Base-by-base conservation (phyloP, 1,140 invertebrate species). In the Ostrea edulis region DNA sequence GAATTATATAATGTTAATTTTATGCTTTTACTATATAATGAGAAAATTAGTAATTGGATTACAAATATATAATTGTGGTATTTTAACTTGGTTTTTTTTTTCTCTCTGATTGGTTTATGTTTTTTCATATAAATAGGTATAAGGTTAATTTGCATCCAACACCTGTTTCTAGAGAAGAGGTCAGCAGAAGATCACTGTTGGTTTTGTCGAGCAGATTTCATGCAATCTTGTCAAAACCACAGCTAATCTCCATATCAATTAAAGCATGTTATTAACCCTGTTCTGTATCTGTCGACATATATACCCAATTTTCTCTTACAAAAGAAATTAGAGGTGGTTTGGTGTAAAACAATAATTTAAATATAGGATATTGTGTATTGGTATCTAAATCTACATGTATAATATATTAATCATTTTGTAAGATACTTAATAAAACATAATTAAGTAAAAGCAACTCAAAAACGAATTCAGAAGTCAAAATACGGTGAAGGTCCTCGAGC, bases 371-470 rank as follows among this genome's bases (percentile, higher is more conserved):
- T 77, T 9, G 29, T 17, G 68, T 77, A 20, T 77, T 29, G 25
- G 14, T 77, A 77, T 17, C 35, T 77, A 29, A 29, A 25, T 77
- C 11, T 25, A 29, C 68, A 35, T 35, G 14, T 77, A 9, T 77
- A 25, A 77, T 29, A 77, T 77, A 77, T 77, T 9, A 77, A 77
- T 77, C 29, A 77, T 77, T 77, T 29, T 14, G 68, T 25, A 77
- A 29, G 14, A 77, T 29, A 35, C 25, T 14, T 29, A 77, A 77
- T 29, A 25, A 35, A 35, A 77, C 68, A 14, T 77, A 25, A 77
- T 77, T 29, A 62, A 77, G 25, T 77, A 29, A 77, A 25, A 77
- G 12, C 2, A 5, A 35, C 29, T 77, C 68, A 35, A 29, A 77
- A 4, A 25, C 2, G 25, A 29, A 22, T 12, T n/a, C 58, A 77